phyloP scores from a whole-genome alignment of 2,888 invertebrate genomes.

The Philhelius pedissequus region DNA sequence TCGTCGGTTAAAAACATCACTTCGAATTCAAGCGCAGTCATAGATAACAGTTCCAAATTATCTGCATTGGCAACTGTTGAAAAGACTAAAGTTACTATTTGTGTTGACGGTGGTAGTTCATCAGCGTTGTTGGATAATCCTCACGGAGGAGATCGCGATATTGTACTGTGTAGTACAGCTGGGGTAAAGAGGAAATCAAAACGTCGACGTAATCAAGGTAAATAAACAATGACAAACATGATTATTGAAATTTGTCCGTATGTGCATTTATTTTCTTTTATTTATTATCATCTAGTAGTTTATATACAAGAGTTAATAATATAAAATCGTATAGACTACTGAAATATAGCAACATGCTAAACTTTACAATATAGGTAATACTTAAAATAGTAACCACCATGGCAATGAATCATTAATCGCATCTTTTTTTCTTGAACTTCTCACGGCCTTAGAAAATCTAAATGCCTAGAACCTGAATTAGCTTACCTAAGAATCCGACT shows the following conservation, averaged over 20 bases:
- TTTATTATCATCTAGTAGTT: too few species aligned
- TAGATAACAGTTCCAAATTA: constrained; percentile 69
- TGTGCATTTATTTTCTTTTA: too few species aligned
- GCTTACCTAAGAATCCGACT: too few species aligned
- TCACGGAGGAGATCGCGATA: constrained; percentile 46
- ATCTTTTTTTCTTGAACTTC: too few species aligned
- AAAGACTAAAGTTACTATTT: constrained; percentile 8
- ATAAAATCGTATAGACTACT: too few species aligned
- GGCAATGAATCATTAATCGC: too few species aligned
- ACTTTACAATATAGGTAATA: too few species aligned
- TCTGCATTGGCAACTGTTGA: constrained; percentile 11
- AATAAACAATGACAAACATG: not conserved
- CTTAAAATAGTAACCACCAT: too few species aligned
- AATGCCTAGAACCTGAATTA: too few species aligned
- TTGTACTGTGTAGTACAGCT: constrained; percentile 71
- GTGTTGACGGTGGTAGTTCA: constrained; percentile 32
- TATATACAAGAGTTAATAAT: too few species aligned
- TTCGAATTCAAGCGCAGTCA: constrained; percentile 69
- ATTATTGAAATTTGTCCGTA: not conserved
- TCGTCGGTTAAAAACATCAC: constrained; percentile 71
- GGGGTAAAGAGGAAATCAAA: constrained; percentile 74
- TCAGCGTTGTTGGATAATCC: constrained; percentile 34
- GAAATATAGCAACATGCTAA: too few species aligned
- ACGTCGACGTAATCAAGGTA: constrained; percentile 75
- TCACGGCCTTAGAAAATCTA: too few species aligned